Conservation (phyloP, 2,888 invertebrate species). For the Nineta flava region DNA sequence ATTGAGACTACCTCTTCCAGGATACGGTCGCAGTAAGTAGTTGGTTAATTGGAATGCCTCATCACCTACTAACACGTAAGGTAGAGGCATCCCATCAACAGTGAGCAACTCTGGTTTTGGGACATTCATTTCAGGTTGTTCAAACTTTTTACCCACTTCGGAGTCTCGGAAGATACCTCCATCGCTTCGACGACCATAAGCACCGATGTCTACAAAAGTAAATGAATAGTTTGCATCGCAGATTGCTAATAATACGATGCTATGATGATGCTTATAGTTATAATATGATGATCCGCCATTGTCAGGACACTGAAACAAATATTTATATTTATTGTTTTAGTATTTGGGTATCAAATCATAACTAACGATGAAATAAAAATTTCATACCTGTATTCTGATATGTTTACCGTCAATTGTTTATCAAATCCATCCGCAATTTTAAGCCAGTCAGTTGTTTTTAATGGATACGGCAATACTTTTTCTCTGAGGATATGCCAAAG, state of each 20-base stretch:
- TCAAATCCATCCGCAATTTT: background rate
- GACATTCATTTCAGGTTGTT: background rate
- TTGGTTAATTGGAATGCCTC: slow-evolving; percentile 10
- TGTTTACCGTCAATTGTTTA: slow-evolving; percentile 1
- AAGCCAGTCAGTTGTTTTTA: background rate
- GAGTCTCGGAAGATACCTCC: background rate
- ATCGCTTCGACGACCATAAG: background rate
- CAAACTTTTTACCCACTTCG: background rate
- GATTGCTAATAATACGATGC: slow-evolving; percentile 12
- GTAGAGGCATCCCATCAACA: slow-evolving; percentile 5
- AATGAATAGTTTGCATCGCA: slow-evolving; percentile 3
- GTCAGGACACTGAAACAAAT: slow-evolving; percentile 9
- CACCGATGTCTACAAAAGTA: background rate
- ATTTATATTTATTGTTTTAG: background rate
- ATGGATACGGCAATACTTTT: background rate
- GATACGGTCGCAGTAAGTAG: slow-evolving; percentile 12
- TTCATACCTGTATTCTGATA: background rate
- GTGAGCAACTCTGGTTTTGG: background rate
- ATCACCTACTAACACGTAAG: slow-evolving; percentile 12
- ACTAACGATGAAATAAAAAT: background rate
- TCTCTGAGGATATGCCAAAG: background rate
- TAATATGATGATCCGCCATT: slow-evolving; percentile 11
- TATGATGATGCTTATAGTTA: slow-evolving; percentile 13
- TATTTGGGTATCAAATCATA: background rate
- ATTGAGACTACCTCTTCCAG: slow-evolving; percentile 7